Base-by-base conservation (phyloP, 2,797 vertebrate genomes). In the Darevskia mixta region DNA sequence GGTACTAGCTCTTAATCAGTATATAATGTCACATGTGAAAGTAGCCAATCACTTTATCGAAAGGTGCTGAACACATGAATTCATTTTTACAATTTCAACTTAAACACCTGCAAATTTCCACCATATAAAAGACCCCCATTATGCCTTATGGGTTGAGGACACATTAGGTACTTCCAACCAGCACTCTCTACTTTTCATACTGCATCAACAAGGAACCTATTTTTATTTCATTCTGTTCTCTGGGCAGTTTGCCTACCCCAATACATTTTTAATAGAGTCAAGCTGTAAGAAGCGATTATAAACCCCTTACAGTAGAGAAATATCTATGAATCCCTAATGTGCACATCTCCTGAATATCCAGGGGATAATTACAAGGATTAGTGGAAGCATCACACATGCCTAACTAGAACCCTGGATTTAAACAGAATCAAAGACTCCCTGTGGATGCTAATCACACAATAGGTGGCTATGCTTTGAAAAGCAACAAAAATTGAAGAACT, bases 241-340 rank as follows among this genome's bases (percentile, higher is more conserved):
- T 55, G 64, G 82, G 78, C 72, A 78, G 66, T 45, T 38, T 82
- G n/a, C 79, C 71, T 38, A 49, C 20, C 38, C 49, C n/a, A 6
- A 85, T 82, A 17, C 73, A 85, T 90, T 85, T 87, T 86, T 90
- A 86, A 86, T 82, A 45, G 29, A 35, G 43, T 45, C 64, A 76
- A n/a, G 25, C 61, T 64, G 23, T 58, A 84, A 81, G 35, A 67
- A 45, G 55, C 61, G n/a, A 79, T 82, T 71, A 71, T 69, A 79
- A 79, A 58, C 38, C 9, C 64, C 86, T 77, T 78, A 41, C 82
- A 82, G 79, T 83, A 73, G 43, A 5, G 15, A 67, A 67, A 58
- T 11, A 45, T 29, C 45, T 29, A 61, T 7, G 23, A 85, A 79
- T 84, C 32, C 58, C 78, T 81, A 71, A 85, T 35, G 43, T 81